Evolutionary conservation across 92 coral and sea anemone genomes (phyloP), one percentile per base, ranked within the genome.

Genomic region (Galaxea fascicularis): DNA sequence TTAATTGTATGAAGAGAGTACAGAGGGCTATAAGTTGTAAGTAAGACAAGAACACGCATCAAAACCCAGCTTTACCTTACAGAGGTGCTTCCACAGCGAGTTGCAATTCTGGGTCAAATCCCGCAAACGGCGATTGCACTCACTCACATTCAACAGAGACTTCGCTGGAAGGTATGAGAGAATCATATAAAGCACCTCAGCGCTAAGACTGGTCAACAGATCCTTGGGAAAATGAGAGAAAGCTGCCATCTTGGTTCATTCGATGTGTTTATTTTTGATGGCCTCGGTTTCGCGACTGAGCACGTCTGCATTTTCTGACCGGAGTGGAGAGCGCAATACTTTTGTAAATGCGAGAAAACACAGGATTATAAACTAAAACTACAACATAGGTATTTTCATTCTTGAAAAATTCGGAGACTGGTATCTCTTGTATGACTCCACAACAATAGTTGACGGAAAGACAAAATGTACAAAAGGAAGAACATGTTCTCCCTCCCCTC

Each of bases 111-210:
- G 72, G 16, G 85, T 76, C 65, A 91, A 54, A 65, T 91, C 91
- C 15, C 89, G 83, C 89, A 93, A 71, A 30, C 91, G 86, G 9
- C 82, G 91, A 49, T 93, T 91, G 7, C 95, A 91, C 71, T 93
- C 97, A 27, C 95, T 93, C 9, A 93, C 80, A 62, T 93, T 93
- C 30, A 93, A 79, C 59, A 93, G 47, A 20, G 97, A 82, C 82
- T 93, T 93, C 77, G 93, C 90, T 4, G 97, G 91, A 68, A 93
- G 92, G 31, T 80, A 83, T 16, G 94, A 88, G 30, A 91, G 71
- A 46, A 93, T 93, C 54, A 88, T 82, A 56, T 59, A 70, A 21
- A 93, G 87, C 51, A 93, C 86, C 76, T 93, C 97, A 10, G 97
- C 82, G 82, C 97, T 93, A 3, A 91, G 80, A 69, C 82, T 88